phyloP scores from a whole-genome alignment of 2,113 vertebrate genomes.

The Clarias magur region DNA sequence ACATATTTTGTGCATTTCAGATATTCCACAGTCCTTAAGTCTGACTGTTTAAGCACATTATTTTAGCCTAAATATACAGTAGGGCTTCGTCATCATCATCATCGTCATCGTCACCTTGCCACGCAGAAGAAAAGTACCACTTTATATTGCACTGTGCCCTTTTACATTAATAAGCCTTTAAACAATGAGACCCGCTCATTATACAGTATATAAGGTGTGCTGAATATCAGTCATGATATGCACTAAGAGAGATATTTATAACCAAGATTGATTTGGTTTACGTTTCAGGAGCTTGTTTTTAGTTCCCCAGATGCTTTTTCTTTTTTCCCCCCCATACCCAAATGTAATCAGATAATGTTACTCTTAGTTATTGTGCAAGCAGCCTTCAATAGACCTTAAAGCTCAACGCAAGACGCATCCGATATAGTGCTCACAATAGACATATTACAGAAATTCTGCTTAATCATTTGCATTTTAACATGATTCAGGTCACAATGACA shows the following conservation, averaged over 20 bases:
- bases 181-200: constrained; percentile 36
- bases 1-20: not conserved
- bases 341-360: not conserved
- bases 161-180: constrained; percentile 30
- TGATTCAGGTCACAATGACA: not conserved
- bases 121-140: not conserved
- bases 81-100: constrained; percentile 21
- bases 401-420: not conserved
- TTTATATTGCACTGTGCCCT: constrained; percentile 43
- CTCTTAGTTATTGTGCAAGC: not conserved
- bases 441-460: constrained; percentile 7
- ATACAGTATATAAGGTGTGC: constrained; percentile 3
- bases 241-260: constrained; percentile 13
- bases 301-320: not conserved
- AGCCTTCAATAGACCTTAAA: constrained; percentile 1
- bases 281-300: constrained; percentile 17
- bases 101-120: constrained; percentile 8
- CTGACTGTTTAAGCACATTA: not conserved
- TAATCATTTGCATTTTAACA: constrained; percentile 1
- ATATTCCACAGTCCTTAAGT: constrained; percentile 5
- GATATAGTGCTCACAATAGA: not conserved
- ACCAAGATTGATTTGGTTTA: constrained; percentile 8
- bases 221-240: constrained; percentile 20
- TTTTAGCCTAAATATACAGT: not conserved
- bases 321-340: not conserved